Percentiles rank a stretch among this genome's conserved stretches.
Conservation (phyloP, 2,888 invertebrate genomes). For the Leucophenga maculata region DNA sequence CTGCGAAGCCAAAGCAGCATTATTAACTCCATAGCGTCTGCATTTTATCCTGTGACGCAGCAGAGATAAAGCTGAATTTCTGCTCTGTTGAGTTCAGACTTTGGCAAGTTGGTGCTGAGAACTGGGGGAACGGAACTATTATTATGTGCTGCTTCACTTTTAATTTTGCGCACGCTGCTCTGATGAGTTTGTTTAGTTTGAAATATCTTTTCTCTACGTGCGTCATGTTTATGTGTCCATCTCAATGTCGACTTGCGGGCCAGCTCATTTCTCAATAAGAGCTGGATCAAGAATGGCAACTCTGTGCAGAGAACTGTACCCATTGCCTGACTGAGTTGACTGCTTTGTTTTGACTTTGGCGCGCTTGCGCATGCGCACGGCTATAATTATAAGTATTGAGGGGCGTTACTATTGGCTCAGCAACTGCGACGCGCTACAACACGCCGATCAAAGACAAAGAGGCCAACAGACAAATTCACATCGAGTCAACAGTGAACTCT, state of each 20-base stretch:
- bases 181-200: constrained; percentile 65
- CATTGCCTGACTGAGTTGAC: constrained; percentile 43
- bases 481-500: neutral
- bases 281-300: constrained; percentile 1
- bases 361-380: constrained; percentile 7
- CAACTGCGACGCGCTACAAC: neutral
- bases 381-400: constrained; percentile 65
- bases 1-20: neutral
- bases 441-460: constrained; percentile 11
- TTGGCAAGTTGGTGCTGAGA: too few species aligned
- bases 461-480: neutral
- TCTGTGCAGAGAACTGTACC: constrained; percentile 13
- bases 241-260: neutral
- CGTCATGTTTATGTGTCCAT: constrained; percentile 52
- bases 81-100: neutral
- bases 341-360: constrained; percentile 12
- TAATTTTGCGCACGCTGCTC: constrained; percentile 59
- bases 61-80: too few species aligned
- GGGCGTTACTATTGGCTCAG: constrained; percentile 65
- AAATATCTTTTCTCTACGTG: constrained; percentile 67
- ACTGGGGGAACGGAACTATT: constrained; percentile 35
- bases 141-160: constrained; percentile 57
- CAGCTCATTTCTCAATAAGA: neutral
- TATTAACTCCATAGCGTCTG: neutral
- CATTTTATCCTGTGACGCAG: too few species aligned